Evolutionary conservation across 2,113 vertebrate species (phyloP), one percentile per base, ranked within the genome.

Genomic region (Mellivora capensis): DNA sequence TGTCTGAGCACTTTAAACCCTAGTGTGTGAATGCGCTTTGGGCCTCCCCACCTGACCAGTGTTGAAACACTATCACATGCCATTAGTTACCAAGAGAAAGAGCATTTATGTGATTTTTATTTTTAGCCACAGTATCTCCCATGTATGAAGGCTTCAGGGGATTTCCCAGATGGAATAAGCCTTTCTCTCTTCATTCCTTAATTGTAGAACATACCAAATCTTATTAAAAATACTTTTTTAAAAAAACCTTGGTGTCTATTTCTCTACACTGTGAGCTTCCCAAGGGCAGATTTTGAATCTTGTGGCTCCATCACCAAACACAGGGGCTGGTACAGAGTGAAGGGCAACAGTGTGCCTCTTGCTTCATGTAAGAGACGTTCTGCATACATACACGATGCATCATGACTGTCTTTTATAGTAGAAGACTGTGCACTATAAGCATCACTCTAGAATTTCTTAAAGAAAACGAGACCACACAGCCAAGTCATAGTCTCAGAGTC

Each of bases 401-500:
- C 3, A 0, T 21, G 47, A 52, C 37, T 90, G 54, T 27, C 76
- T 95, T 89, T 34, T 74, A 82, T 27, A 49, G 17, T 14, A 57
- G 62, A 57, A 88, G 29, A 39, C 13, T 5, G 57, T 15, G 62
- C 4, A 44, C 29, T 17, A 23, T 37, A 64, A 72, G 39, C 27
- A 72, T 89, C 54, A 59, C 37, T 95, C 82, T 37, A 18, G 23
- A 87, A 67, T 69, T 82, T 62, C 18, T 88, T 86, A 91, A 97
- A 87, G 80, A 87, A 96, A 92, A 87, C 3, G 62, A 91, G 61
- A 77, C 47, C 52, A 96, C 85, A 84, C 49, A 87, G 31, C 52
- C 79, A 77, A 69, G 72, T 86, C 84, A 91, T 39, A 85, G 34
- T 18, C 34, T 91, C 82, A 92, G 3, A 71, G 47, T 86, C 12